phyloP scores from a whole-genome alignment of 2,797 vertebrate species.

The Poeciliopsis turneri region DNA sequence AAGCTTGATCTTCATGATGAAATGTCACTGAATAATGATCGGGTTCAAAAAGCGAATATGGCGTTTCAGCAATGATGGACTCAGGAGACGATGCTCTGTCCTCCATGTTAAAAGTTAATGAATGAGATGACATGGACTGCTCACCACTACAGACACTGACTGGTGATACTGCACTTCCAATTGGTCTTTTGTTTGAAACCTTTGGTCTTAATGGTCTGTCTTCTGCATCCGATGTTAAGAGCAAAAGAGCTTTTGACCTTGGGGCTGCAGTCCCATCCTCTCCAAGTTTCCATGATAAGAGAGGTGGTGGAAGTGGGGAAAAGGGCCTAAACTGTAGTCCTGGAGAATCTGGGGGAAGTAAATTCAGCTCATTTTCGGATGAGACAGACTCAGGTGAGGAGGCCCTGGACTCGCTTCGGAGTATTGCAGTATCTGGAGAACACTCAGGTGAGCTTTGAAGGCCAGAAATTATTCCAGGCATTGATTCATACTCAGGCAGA shows the following conservation, averaged over 20 bases:
- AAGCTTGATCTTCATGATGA: slow-evolving; percentile 24
- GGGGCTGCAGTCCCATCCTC: slow-evolving; percentile 8
- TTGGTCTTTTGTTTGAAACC: slow-evolving; percentile 71
- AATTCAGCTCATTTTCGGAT: slow-evolving; percentile 58
- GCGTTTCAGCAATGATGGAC: slow-evolving; percentile 38
- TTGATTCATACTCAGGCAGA: slow-evolving; percentile 17
- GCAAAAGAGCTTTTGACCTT: neutral
- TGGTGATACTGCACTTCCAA: slow-evolving; percentile 69
- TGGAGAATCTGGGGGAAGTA: slow-evolving; percentile 65
- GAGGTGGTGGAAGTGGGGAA: slow-evolving; percentile 67
- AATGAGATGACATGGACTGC: slow-evolving; percentile 57
- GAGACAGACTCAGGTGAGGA: slow-evolving; percentile 67
- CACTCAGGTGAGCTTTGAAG: slow-evolving; percentile 42
- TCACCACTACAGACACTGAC: slow-evolving; percentile 53
- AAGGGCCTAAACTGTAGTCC: slow-evolving; percentile 66
- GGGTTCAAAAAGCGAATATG: slow-evolving; percentile 37
- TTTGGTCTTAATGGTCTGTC: slow-evolving; percentile 69
- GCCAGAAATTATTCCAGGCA: slow-evolving; percentile 27
- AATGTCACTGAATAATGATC: slow-evolving; percentile 31
- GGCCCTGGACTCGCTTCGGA: slow-evolving; percentile 54
- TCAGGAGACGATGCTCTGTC: slow-evolving; percentile 65
- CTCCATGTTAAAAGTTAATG: slow-evolving; percentile 57
- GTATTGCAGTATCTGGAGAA: slow-evolving; percentile 16
- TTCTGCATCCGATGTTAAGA: slow-evolving; percentile 43
- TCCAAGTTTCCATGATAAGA: slow-evolving; percentile 52